Evolutionary conservation across 1,140 invertebrate genomes (phyloP).

Genomic region (Pentalonia nigronervosa): DNA sequence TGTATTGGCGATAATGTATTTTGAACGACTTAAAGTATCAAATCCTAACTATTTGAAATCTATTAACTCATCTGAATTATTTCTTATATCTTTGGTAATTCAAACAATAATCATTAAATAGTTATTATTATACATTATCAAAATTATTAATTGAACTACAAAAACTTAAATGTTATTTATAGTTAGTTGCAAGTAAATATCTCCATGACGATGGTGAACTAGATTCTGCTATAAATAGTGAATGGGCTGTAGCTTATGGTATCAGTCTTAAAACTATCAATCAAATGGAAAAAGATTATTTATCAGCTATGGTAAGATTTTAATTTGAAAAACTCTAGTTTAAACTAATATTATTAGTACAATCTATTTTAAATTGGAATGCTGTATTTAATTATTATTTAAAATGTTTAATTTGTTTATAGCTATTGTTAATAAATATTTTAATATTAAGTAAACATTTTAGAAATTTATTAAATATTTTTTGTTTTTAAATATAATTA

Average conservation of each 20-base stretch:
- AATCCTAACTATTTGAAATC: slow-evolving; percentile 84
- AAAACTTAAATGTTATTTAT: slow-evolving; percentile 61
- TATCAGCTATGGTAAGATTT: slow-evolving; percentile 83
- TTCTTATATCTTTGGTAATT: slow-evolving; percentile 88
- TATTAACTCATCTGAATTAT: slow-evolving; percentile 86
- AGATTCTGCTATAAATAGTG: slow-evolving; percentile 84
- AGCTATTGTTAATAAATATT: too few species aligned
- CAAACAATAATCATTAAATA: neutral
- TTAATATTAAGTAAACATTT: neutral
- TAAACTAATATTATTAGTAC: neutral
- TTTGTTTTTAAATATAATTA: neutral
- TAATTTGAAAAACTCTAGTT: neutral
- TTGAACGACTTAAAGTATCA: slow-evolving; percentile 80
- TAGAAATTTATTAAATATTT: neutral
- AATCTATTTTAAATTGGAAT: neutral
- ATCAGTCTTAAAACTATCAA: slow-evolving; percentile 80
- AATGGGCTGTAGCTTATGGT: slow-evolving; percentile 86
- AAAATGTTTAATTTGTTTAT: too few species aligned
- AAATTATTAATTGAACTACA: neutral
- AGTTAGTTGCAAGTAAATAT: slow-evolving; percentile 97
- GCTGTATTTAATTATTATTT: too few species aligned
- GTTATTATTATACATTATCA: neutral
- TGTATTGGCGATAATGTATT: slow-evolving; percentile 83
- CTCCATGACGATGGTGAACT: slow-evolving; percentile 90
- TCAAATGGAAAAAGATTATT: slow-evolving; percentile 85